These are phyloP conservation scores for Xestia ashworthii DNA, from an alignment of 2,888 invertebrate species.

Conservation along the genomic window DNA sequence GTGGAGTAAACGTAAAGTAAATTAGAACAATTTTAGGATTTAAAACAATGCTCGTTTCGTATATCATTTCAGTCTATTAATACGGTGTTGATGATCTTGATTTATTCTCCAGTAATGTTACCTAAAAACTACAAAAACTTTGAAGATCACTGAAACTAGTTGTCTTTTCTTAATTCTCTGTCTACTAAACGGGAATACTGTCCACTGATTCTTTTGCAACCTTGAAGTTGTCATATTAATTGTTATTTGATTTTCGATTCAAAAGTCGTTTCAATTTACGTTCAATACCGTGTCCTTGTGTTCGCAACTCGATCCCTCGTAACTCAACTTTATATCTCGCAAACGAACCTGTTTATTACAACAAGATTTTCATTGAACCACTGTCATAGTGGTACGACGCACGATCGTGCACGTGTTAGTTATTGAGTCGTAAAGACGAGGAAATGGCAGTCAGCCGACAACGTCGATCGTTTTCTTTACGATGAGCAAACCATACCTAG, in stretches of 20 bases:
- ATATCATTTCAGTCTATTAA: too few relatives aligned
- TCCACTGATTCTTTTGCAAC: too few relatives aligned
- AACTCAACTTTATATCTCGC: neutral
- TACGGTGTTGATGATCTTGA: too few relatives aligned
- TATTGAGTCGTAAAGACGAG: constrained; percentile 56
- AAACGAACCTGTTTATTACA: constrained; percentile 26
- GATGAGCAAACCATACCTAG: constrained; percentile 13
- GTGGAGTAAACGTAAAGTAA: too few relatives aligned
- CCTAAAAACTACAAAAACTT: too few relatives aligned
- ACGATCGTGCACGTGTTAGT: constrained; percentile 37
- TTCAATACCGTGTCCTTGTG: neutral
- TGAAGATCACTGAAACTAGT: too few relatives aligned
- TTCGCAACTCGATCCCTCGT: neutral
- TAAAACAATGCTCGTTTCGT: too few relatives aligned
- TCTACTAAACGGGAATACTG: too few relatives aligned
- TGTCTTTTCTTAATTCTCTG: too few relatives aligned
- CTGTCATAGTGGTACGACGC: neutral
- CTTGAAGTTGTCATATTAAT: too few relatives aligned
- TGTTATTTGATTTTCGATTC: neutral
- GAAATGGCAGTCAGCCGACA: constrained; percentile 47
- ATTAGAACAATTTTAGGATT: too few relatives aligned
- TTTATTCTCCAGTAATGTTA: too few relatives aligned
- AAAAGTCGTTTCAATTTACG: neutral
- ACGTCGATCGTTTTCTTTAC: constrained; percentile 40
- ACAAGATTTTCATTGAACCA: constrained; percentile 21